Base-by-base conservation (phyloP, 2,113 vertebrate genomes). In the Vimba vimba region DNA sequence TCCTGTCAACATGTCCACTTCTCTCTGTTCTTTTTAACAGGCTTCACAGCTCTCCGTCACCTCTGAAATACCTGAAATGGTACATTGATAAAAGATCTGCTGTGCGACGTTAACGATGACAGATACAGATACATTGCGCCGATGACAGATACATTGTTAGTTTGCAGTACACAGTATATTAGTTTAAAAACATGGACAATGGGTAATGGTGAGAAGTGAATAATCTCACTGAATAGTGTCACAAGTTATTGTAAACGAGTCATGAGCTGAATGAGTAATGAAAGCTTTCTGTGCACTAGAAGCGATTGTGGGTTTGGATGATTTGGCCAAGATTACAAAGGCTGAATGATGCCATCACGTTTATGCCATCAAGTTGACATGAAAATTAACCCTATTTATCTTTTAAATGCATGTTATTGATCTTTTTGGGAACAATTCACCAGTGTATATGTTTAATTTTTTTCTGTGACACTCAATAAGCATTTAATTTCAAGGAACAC, bases 1-100 rank as follows among this genome's bases (percentile, higher is more conserved):
- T 89, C 77, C 73, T 85, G 79, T 85, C 77, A 85, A 74, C 59
- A 55, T 84, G 82, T 87, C 82, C 73, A 79, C 75, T 71, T 84
- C 76, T 75, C 57, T 75, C 25, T 86, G 71, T 88, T 84, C 76
- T 78, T 50, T 47, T 12, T 21, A 60, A 12, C 81, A 84, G 12
- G 43, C 60, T 80, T 45, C 39, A 78, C n/a, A 4, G 77, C 30
- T 47, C 36, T 59, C 43, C 66, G 23, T 45, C 60, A 47, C 17
- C 45, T 57, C 81, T 73, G 50, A 73, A 73, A 73, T 39, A 73
- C 66, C 80, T 82, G 21, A 52, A 82, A 69, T 13, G 43, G 27
- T 52, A 50, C 11, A 25, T 19, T 43, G 50, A 73, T 83, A 83
- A 83, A 71, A 83, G 81, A 83, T 71, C 33, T 6, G 19, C 23